Evolutionary conservation across 2,888 invertebrate species (phyloP), one percentile per base, ranked within the genome.

Genomic region (Lottia scabra): DNA sequence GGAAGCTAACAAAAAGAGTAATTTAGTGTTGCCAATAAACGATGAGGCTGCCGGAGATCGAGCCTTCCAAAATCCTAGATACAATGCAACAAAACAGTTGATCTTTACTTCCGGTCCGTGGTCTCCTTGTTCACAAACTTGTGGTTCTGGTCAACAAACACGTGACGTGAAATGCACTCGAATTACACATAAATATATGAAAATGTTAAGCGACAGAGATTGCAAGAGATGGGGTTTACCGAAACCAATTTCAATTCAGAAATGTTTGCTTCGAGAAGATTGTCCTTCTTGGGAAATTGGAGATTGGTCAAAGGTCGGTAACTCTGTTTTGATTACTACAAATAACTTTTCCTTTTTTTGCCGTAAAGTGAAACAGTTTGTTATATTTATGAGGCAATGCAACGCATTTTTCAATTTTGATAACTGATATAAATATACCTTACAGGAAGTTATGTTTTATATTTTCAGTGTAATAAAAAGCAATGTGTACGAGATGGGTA

Each of bases 51-150:
- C 70, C 27, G 38, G 26, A 63, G 63, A 8, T 69, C 43, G 27
- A 15, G 68, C 44, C 15, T n/a, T 64, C 10, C 68, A 68, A 68
- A 68, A 72, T 65, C 67, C 63, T 6, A 38, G 65, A 43, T 64
- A 68, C 56, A 68, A 72, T 56, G 43, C 46, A 38, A 72, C 72
- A 44, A 56, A 65, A 10, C 67, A 56, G 30, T 76, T 79, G 4
- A 73, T 78, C 23, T 84, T 77, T 74, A 79, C 83, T 8, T 78
- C 78, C 2, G 75, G 94, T 0, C 93, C 94, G 13, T 98, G 97
- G 97, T 94, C 96, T 0, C 92, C 93, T 16, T 97, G 97, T 87
- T 95, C 94, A 1, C 94, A 94, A 79, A 93, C 93, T 0, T 97
- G 97, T 84, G 93, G 94, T 63, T 92, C 92, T 70, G 96, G 96